These are phyloP conservation scores for Sarcophaga variegata DNA, from an alignment of 2,888 invertebrate species.

Conservation along the genomic window DNA sequence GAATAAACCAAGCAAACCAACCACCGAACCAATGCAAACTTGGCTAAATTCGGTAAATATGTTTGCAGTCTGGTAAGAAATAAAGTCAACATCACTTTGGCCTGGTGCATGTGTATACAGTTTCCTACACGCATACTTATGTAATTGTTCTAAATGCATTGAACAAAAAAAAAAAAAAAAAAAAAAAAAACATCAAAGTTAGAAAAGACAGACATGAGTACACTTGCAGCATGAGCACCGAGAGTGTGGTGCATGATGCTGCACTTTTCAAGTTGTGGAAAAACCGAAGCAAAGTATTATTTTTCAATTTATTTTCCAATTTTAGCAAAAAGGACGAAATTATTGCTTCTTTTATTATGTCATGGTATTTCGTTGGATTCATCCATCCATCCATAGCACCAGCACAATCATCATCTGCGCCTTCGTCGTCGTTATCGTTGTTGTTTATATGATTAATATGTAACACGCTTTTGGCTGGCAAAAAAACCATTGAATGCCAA, in stretches of 20 bases:
- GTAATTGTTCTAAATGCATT: constrained; percentile 49
- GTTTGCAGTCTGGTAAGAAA: constrained; percentile 21
- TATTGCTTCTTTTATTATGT: background rate
- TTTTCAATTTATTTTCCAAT: background rate
- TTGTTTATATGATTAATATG: background rate
- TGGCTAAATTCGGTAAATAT: constrained; percentile 29
- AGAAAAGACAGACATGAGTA: background rate
- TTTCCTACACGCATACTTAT: background rate
- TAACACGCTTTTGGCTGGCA: background rate
- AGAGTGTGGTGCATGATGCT: background rate
- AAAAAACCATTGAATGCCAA: background rate
- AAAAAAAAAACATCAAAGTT: background rate
- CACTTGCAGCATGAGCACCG: background rate
- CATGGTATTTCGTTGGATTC: background rate
- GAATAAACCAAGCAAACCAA: constrained; percentile 27
- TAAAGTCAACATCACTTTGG: constrained; percentile 6
- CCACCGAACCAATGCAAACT: constrained; percentile 1
- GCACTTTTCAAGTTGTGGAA: background rate
- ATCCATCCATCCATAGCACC: background rate
- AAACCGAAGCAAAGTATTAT: background rate
- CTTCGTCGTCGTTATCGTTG: too few relatives aligned
- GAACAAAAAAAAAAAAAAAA: background rate
- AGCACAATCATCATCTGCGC: too few relatives aligned
- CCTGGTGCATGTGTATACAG: background rate
- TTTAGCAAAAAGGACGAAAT: background rate